phyloP scores from a whole-genome alignment of 2,113 vertebrate genomes.

The Centrocercus urophasianus region DNA sequence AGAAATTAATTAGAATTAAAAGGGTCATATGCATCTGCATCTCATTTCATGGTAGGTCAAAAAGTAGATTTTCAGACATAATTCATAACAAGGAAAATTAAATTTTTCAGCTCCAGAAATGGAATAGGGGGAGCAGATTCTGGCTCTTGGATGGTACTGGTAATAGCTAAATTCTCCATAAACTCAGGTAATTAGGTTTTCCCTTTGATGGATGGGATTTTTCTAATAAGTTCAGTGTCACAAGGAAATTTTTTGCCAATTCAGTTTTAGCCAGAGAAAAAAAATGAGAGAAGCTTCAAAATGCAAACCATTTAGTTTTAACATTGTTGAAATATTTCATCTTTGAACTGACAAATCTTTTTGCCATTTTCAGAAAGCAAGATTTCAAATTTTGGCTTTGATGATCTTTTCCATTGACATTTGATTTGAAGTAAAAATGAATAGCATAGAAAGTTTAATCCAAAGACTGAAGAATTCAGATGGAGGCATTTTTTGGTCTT shows the following conservation, averaged over 20 bases:
- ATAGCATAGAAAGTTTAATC: background rate
- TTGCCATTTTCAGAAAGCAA: background rate
- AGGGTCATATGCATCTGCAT: background rate
- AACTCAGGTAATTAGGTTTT: conserved; percentile 38
- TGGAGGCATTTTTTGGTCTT: background rate
- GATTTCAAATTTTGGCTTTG: conserved; percentile 26
- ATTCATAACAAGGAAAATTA: background rate
- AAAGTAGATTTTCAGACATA: conserved; percentile 16
- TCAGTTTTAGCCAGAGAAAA: conserved; percentile 8
- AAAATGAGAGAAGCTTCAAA: conserved; percentile 15
- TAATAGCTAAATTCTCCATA: conserved; percentile 10
- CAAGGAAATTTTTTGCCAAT: conserved; percentile 4
- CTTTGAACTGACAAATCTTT: conserved; percentile 3
- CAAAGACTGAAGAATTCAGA: background rate
- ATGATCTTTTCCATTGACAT: background rate
- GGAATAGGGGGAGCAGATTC: background rate
- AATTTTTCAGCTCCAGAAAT: conserved; percentile 15
- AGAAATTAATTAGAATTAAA: background rate
- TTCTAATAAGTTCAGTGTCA: conserved; percentile 28
- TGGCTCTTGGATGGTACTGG: background rate
- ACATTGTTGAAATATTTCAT: conserved; percentile 11
- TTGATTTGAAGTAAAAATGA: background rate
- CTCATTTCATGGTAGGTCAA: background rate
- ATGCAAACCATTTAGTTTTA: conserved; percentile 14
- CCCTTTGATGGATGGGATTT: conserved; percentile 13